Evolutionary conservation across 2,888 invertebrate genomes (phyloP).

Genomic region (Meiosimyza platycephala): DNA sequence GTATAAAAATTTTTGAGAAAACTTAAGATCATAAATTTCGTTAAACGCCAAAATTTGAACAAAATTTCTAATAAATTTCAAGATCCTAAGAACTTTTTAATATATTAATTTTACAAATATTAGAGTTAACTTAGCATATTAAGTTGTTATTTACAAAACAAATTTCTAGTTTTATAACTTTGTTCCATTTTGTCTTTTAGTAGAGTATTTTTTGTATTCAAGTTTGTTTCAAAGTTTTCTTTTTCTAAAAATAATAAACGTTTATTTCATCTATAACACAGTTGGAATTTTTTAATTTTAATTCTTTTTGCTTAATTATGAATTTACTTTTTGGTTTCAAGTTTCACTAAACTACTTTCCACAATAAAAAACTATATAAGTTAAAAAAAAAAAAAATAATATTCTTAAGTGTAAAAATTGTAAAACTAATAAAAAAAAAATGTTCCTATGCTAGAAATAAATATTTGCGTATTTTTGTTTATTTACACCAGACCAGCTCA

Average conservation of each 20-base stretch:
- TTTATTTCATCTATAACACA: conserved; percentile 37
- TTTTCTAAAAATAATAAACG: conserved; percentile 20
- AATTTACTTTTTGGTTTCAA: not conserved
- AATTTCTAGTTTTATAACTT: not conserved
- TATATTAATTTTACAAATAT: no score
- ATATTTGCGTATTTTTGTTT: conserved; percentile 12
- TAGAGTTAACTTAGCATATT: no score
- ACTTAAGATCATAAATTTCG: no score
- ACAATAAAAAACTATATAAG: conserved; percentile 17
- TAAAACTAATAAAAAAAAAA: conserved; percentile 9
- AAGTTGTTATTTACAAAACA: no score
- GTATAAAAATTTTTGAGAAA: no score
- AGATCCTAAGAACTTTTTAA: no score
- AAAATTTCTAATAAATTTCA: no score
- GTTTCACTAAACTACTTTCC: conserved; percentile 15
- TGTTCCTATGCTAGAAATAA: not conserved
- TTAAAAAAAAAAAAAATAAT: conserved; percentile 14
- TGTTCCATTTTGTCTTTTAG: no score
- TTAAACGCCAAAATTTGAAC: no score
- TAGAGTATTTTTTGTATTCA: not conserved
- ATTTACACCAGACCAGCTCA: conserved; percentile 12
- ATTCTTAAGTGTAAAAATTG: conserved; percentile 2
- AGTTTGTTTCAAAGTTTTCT: not conserved
- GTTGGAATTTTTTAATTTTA: conserved; percentile 37
- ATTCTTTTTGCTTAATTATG: conserved; percentile 21